phyloP scores from a whole-genome alignment of 2,113 vertebrate species.

The Lampris megalopsis region DNA sequence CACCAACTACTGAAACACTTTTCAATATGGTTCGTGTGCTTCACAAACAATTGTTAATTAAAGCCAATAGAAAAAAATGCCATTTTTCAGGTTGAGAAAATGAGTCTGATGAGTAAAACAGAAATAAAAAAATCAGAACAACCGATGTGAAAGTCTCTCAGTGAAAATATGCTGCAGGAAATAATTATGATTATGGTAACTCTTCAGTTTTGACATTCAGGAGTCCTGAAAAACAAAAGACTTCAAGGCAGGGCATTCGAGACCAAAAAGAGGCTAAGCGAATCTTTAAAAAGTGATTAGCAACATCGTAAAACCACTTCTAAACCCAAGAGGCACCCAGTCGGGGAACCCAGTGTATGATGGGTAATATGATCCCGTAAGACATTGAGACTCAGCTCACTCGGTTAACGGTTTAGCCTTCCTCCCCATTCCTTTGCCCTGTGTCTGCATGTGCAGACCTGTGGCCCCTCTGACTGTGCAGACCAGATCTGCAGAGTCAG shows the following conservation, averaged over 20 bases:
- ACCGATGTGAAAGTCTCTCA: too few species aligned
- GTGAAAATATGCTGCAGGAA: too few species aligned
- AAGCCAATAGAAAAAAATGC: too few species aligned
- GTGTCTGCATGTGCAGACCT: constrained; percentile 65
- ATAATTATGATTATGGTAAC: too few species aligned
- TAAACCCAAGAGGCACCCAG: background rate
- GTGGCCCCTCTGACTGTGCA: constrained; percentile 70
- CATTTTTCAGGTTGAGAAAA: too few species aligned
- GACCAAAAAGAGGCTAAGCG: background rate
- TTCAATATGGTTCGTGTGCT: background rate
- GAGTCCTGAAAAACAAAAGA: too few species aligned
- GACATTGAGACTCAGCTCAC: constrained; percentile 42
- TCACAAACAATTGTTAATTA: too few species aligned
- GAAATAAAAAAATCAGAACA: too few species aligned
- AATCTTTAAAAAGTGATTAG: background rate
- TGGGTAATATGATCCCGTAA: constrained; percentile 18
- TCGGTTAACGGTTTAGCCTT: constrained; percentile 60
- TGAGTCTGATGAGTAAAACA: too few species aligned
- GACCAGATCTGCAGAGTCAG: constrained; percentile 78
- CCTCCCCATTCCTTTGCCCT: constrained; percentile 32
- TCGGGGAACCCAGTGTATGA: background rate
- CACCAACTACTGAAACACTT: background rate
- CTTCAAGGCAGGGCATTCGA: background rate
- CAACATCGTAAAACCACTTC: background rate
- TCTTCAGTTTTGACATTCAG: too few species aligned